A percentile compares a stretch with the other conserved stretches of the same genome.
These are phyloP conservation scores for Agrochola circellaris DNA, from an alignment of 2,888 invertebrate species.

Conservation along the genomic window DNA sequence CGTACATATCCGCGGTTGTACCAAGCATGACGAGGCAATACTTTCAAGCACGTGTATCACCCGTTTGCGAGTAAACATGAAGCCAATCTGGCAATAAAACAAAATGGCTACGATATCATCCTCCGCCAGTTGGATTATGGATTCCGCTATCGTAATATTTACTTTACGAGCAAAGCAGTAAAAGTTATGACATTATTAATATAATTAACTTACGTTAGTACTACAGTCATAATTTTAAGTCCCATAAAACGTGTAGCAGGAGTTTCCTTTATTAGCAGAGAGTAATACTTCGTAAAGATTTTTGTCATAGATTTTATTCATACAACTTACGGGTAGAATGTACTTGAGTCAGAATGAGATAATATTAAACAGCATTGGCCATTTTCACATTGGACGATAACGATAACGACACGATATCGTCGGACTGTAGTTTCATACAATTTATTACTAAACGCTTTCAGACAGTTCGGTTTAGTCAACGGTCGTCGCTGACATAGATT, in stretches of 20 bases:
- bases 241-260: conserved; percentile 34
- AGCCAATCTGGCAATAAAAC: conserved; percentile 43
- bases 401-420: too few relatives aligned
- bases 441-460: too few relatives aligned
- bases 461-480: too few relatives aligned
- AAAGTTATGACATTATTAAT: conserved; percentile 62
- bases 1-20: too few relatives aligned
- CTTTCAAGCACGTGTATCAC: not conserved
- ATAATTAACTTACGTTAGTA: conserved; percentile 59
- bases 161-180: conserved; percentile 57
- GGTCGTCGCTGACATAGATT: too few relatives aligned
- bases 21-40: conserved; percentile 12
- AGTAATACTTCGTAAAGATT: conserved; percentile 39
- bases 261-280: conserved; percentile 38
- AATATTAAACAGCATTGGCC: not conserved
- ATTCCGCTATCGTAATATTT: conserved; percentile 53
- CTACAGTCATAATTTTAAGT: conserved; percentile 45
- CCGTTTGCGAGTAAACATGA: conserved; percentile 5
- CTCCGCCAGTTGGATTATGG: conserved; percentile 46
- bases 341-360: not conserved
- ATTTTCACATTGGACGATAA: too few relatives aligned
- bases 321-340: not conserved
- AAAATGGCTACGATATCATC: conserved; percentile 42
- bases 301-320: conserved; percentile 29
- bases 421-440: too few relatives aligned